Evolutionary conservation across 2,888 invertebrate genomes (phyloP), one percentile per base, ranked within the genome.

Genomic region (Sepiola atlantica): DNA sequence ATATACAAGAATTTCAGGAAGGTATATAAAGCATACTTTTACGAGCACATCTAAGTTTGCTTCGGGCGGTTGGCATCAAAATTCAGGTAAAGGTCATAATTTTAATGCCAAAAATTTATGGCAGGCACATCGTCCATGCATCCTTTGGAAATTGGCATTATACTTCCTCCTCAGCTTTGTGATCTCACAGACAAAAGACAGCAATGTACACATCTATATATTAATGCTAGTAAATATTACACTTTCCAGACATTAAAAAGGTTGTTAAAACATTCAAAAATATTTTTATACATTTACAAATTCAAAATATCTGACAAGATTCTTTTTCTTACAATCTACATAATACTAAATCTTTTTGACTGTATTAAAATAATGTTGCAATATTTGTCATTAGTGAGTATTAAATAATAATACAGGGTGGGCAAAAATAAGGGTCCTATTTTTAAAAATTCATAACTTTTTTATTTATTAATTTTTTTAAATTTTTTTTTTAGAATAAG

Each of bases 81-180:
- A 77, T 77, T 18, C 77, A 77, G 77, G 77, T 77, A 77, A 77
- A 77, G 77, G 77, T 77, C 77, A 77, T n/a, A 77, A n/a, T n/a
- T 32, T 77, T 77, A 32, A 61, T 61, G 61, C 61, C 28, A 61
- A 61, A 32, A 77, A n/a, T 77, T 77, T 16, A 77, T n/a, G n/a
- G n/a, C 28, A 77, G 77, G 28, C 77, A 77, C 77, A n/a, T 77
- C n/a, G 16, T 77, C 14, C 77, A 77, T 77, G n/a, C 77, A 77
- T 77, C 77, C 77, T 77, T 77, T 77, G 77, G 77, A 77, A 77
- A 77, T 77, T 77, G n/a, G n/a, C 77, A 77, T 77, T 77, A 77
- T 77, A 77, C 32, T 77, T 77, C 77, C n/a, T 77, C n/a, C 24
- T 61, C n/a, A 77, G 77, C 28, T 77, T 77, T 77, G n/a, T 45